Conservation (phyloP, 2,113 vertebrate species). For the Pelvicachromis taeniatus region DNA sequence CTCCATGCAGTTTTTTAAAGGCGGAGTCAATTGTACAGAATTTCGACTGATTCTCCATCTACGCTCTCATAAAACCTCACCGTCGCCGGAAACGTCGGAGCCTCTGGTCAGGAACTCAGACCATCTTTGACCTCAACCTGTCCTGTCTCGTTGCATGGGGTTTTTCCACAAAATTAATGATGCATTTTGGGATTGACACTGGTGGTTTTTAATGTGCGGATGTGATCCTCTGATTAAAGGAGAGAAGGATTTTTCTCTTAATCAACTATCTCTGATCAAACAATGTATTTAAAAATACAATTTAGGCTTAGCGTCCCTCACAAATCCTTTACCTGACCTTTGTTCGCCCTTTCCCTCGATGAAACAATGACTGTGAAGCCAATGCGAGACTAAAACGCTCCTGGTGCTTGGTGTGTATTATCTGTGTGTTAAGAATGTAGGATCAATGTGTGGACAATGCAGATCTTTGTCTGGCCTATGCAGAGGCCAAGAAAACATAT, state of each 20-base stretch:
- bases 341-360: not conserved
- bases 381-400: conserved; percentile 50
- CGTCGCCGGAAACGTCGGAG: conserved; percentile 1
- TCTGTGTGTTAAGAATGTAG: conserved; percentile 64
- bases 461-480: conserved; percentile 54
- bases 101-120: conserved; percentile 15
- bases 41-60: conserved; percentile 27
- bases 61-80: not conserved
- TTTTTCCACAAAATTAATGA: conserved; percentile 31
- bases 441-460: conserved; percentile 61
- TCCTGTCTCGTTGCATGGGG: conserved; percentile 48
- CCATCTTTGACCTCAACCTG: conserved; percentile 22
- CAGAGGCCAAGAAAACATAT: conserved; percentile 35
- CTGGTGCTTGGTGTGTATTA: conserved; percentile 58
- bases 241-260: conserved; percentile 27
- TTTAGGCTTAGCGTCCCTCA: conserved; percentile 41
- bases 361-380: conserved; percentile 63
- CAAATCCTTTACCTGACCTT: conserved; percentile 34
- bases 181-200: conserved; percentile 40
- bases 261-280: conserved; percentile 38
- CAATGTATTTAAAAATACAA: conserved; percentile 46
- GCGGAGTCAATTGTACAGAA: conserved; percentile 53
- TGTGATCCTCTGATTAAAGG: conserved; percentile 12
- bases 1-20: not conserved
- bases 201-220: conserved; percentile 9